Evolutionary conservation across 2,113 vertebrate genomes (phyloP).

Genomic region (Embiotoca jacksoni): DNA sequence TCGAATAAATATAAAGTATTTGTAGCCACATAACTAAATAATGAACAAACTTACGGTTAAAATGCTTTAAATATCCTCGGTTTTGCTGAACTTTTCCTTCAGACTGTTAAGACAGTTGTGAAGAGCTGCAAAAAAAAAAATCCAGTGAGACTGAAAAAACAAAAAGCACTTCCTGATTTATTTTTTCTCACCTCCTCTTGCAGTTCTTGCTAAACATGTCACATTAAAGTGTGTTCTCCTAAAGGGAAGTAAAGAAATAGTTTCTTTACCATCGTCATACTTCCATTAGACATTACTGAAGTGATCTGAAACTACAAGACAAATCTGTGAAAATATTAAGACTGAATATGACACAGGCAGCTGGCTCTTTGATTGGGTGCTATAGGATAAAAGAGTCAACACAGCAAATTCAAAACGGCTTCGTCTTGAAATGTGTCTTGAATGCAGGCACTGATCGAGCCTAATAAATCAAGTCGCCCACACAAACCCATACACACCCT

Average conservation of each 20-base stretch:
- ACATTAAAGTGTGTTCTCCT: neutral
- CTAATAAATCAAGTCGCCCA: neutral
- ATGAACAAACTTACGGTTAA: neutral
- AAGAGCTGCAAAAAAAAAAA: neutral
- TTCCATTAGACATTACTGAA: neutral
- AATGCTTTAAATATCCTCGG: neutral
- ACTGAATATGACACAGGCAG: neutral
- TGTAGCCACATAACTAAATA: too few relatives aligned
- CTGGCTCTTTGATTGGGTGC: neutral
- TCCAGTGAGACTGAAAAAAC: neutral
- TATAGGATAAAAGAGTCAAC: too few relatives aligned
- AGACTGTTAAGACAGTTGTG: neutral
- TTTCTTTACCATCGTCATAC: neutral
- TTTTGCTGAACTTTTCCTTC: neutral
- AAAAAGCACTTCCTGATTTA: conserved; percentile 11
- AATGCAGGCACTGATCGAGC: too few relatives aligned
- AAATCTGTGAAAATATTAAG: neutral
- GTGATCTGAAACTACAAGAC: neutral
- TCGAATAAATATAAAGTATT: too few relatives aligned
- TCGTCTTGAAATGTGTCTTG: too few relatives aligned
- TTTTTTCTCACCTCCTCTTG: neutral
- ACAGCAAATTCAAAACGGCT: too few relatives aligned
- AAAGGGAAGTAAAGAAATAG: neutral
- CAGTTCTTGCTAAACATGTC: neutral
- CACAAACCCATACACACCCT: neutral